These are phyloP conservation scores for Coptotermes formosanus DNA, from an alignment of 1,140 invertebrate species.

Conservation along the genomic window DNA sequence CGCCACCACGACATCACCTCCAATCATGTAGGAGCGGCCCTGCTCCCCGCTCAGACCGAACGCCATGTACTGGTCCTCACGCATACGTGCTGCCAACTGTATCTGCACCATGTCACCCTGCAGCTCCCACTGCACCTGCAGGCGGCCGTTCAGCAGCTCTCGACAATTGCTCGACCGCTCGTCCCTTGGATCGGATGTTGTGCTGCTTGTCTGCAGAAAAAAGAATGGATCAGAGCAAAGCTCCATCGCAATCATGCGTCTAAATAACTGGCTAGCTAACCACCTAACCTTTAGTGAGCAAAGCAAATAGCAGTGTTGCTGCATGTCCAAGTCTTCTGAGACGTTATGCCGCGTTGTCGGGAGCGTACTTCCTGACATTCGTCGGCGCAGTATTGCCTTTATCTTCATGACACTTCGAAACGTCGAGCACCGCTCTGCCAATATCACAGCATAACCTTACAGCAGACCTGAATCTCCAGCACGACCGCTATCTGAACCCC, in stretches of 20 bases:
- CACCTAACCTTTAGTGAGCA: too few relatives aligned
- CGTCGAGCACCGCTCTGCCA: too few relatives aligned
- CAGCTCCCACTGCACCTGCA: slow-evolving; percentile 80
- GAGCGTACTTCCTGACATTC: too few relatives aligned
- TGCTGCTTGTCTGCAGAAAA: slow-evolving; percentile 66
- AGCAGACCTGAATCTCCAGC: too few relatives aligned
- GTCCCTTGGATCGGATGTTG: slow-evolving; percentile 55
- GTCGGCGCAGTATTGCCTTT: too few relatives aligned
- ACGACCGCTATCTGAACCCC: too few relatives aligned
- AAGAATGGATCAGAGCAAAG: neutral
- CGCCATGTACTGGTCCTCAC: slow-evolving; percentile 83
- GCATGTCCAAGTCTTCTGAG: too few relatives aligned
- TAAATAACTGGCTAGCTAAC: too few relatives aligned
- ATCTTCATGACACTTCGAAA: too few relatives aligned
- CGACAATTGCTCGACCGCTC: slow-evolving; percentile 66
- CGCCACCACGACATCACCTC: slow-evolving; percentile 80
- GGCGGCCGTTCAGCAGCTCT: slow-evolving; percentile 70
- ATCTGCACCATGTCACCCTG: slow-evolving; percentile 72
- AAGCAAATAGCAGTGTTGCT: too few relatives aligned
- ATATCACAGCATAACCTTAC: too few relatives aligned
- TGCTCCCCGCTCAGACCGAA: slow-evolving; percentile 80
- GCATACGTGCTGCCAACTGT: slow-evolving; percentile 70
- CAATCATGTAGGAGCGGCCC: slow-evolving; percentile 61
- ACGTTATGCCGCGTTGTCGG: too few relatives aligned
- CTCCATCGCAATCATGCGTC: neutral